phyloP scores from a whole-genome alignment of 1,140 invertebrate genomes.

The Coenobita brevimanus region DNA sequence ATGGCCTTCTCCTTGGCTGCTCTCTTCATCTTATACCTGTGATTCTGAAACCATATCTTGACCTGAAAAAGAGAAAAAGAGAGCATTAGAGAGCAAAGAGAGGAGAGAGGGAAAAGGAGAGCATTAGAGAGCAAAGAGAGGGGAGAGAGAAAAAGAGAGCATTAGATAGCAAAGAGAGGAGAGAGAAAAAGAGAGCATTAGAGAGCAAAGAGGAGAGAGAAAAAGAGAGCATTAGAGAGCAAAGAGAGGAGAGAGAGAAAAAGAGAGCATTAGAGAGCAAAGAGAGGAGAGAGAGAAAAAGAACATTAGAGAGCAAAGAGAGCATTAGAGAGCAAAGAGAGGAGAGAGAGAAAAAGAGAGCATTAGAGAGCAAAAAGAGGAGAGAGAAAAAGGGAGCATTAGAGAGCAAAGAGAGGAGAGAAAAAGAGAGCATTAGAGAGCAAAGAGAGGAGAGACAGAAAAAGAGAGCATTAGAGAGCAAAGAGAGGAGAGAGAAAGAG shows the following conservation, averaged over 20 bases:
- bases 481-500: background rate
- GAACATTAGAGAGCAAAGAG: background rate
- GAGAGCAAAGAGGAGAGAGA: background rate
- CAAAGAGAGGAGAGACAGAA: background rate
- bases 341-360: background rate
- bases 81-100: background rate
- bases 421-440: background rate
- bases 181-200: background rate
- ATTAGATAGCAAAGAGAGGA: background rate
- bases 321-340: background rate
- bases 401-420: background rate
- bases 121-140: background rate
- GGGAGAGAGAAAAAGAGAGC: background rate
- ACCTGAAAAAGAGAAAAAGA: slow-evolving; percentile 39
- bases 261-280: background rate
- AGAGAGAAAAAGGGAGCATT: background rate
- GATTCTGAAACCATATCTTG: slow-evolving; percentile 60
- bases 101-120: background rate
- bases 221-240: background rate
- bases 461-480: background rate
- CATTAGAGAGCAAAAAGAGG: background rate
- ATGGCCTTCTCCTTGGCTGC: slow-evolving; percentile 63
- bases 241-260: background rate
- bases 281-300: background rate
- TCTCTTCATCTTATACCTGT: slow-evolving; percentile 59